A percentile compares a stretch with the other conserved stretches of the same genome.
Conservation (phyloP, 2,888 invertebrate genomes). For the Lithophane socia region DNA sequence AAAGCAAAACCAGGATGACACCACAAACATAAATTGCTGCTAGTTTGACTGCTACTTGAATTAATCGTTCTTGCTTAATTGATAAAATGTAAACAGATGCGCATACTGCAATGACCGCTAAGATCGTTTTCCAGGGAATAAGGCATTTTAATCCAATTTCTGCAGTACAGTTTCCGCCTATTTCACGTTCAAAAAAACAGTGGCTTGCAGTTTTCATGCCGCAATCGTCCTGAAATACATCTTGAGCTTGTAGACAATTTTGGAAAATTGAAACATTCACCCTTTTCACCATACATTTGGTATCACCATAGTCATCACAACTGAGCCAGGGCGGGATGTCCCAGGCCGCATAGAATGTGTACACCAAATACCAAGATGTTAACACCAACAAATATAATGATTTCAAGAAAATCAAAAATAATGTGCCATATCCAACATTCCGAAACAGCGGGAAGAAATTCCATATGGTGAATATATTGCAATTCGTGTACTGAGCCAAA, state of each 20-base stretch:
- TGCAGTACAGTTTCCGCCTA: constrained; percentile 77
- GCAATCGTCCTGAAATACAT: constrained; percentile 79
- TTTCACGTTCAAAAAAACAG: constrained; percentile 82
- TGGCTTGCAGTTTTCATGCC: constrained; percentile 84
- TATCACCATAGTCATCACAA: constrained; percentile 77
- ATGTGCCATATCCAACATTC: constrained; percentile 78
- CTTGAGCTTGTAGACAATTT: constrained; percentile 83
- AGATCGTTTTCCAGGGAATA: constrained; percentile 77
- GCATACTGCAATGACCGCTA: constrained; percentile 70
- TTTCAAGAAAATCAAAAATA: constrained; percentile 79
- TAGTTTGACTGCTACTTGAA: constrained; percentile 75
- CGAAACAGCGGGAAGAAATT: constrained; percentile 83
- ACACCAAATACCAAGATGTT: constrained; percentile 82
- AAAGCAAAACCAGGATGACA: too few relatives aligned
- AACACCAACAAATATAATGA: constrained; percentile 77
- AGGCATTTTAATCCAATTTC: constrained; percentile 67
- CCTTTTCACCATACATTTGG: constrained; percentile 84
- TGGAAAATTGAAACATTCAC: constrained; percentile 83
- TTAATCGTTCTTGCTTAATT: constrained; percentile 77
- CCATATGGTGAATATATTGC: constrained; percentile 81
- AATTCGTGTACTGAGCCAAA: constrained; percentile 84
- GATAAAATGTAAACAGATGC: constrained; percentile 76
- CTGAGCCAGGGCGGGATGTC: constrained; percentile 84
- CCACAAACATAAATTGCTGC: constrained; percentile 46
- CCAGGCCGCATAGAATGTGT: constrained; percentile 78